Conservation (phyloP, 2,888 invertebrate genomes). For the Cheilosia variabilis region DNA sequence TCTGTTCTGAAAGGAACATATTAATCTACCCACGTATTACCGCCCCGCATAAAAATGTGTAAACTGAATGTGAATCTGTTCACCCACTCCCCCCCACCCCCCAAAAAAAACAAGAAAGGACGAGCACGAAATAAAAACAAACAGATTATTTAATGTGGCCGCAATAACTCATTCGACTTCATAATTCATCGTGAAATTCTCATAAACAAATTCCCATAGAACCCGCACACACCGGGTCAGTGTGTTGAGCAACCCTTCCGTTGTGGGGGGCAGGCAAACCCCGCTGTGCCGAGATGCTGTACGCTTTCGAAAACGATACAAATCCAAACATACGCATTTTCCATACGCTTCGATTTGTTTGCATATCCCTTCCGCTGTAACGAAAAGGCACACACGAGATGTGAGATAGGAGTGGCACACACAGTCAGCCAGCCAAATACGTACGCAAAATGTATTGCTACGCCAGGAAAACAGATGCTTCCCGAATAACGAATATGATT, state of each 20-base stretch:
- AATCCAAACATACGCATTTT: constrained; percentile 40
- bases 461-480: constrained; percentile 65
- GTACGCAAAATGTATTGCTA: constrained; percentile 57
- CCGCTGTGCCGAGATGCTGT: neutral
- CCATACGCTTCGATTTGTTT: constrained; percentile 48
- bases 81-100: fast-evolving
- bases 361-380: neutral
- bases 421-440: constrained; percentile 38
- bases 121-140: constrained; percentile 58
- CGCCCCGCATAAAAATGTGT: constrained; percentile 9
- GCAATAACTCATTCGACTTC: constrained; percentile 73
- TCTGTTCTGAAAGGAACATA: constrained; percentile 28
- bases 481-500: constrained; percentile 60
- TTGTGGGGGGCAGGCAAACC: neutral
- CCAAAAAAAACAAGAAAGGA: neutral
- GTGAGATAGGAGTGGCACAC: neutral
- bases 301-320: constrained; percentile 9
- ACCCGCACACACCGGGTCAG: neutral
- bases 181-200: constrained; percentile 65
- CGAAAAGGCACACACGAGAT: constrained; percentile 19
- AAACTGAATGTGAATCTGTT: constrained; percentile 20
- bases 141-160: constrained; percentile 72
- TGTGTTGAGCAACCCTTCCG: constrained; percentile 50
- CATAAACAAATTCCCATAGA: constrained; percentile 66
- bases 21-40: constrained; percentile 28